These are phyloP conservation scores for Ahaetulla prasina DNA, from an alignment of 2,113 vertebrate species.

Conservation along the genomic window DNA sequence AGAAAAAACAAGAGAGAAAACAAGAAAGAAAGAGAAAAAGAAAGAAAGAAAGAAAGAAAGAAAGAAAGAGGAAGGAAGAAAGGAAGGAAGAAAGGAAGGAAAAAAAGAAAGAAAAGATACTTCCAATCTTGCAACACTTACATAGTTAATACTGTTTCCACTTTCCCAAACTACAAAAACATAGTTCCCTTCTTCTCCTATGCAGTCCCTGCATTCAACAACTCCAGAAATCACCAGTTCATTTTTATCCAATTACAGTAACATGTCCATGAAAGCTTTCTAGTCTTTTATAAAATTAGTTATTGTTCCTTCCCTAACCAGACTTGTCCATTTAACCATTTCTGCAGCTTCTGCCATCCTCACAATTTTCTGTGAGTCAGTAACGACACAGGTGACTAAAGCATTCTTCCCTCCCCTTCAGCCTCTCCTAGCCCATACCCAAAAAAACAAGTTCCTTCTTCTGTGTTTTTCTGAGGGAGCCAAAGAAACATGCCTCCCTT, in stretches of 20 bases:
- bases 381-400: neutral
- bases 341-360: neutral
- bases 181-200: neutral
- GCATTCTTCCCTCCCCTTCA: neutral
- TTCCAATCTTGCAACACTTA: neutral
- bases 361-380: neutral
- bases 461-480: neutral
- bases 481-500: neutral
- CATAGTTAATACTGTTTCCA: neutral
- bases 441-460: neutral
- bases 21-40: fast-evolving
- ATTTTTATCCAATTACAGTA: neutral
- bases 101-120: neutral
- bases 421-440: neutral
- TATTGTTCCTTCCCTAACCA: neutral
- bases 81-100: no score
- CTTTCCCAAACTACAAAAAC: neutral
- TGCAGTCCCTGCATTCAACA: neutral
- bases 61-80: neutral
- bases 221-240: neutral
- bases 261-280: neutral
- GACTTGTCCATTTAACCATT: neutral
- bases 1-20: no score
- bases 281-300: neutral
- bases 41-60: neutral